Percentiles rank a stretch among this genome's conserved stretches.
These are phyloP conservation scores for Caenorhabditis remanei DNA, from an alignment of 1,140 invertebrate genomes.

Conservation along the genomic window DNA sequence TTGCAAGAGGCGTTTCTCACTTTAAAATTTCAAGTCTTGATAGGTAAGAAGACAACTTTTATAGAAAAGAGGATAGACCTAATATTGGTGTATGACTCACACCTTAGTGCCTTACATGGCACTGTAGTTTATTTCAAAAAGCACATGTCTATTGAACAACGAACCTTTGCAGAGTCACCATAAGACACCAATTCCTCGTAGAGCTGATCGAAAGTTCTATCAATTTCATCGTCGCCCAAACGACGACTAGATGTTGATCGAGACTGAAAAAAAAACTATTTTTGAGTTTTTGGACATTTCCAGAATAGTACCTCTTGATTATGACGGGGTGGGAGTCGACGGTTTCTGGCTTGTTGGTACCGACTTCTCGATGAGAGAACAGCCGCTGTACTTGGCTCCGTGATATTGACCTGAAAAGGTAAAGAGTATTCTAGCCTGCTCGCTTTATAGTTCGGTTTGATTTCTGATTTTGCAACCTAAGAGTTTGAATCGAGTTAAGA, in stretches of 20 bases:
- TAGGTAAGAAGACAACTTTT: too few relatives aligned
- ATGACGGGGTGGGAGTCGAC: conserved; percentile 56
- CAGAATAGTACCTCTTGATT: conserved; percentile 55
- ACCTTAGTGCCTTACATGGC: not conserved
- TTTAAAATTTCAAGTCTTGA: not conserved
- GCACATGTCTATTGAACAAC: too few relatives aligned
- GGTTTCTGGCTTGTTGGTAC: conserved; percentile 61
- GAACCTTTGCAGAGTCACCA: conserved; percentile 49
- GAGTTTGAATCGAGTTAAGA: not conserved
- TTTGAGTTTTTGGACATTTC: not conserved
- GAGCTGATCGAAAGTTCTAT: conserved; percentile 54
- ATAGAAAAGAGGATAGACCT: too few relatives aligned
- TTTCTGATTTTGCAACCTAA: not conserved
- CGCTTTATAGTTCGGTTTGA: not conserved
- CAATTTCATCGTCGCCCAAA: conserved; percentile 54
- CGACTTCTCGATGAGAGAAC: conserved; percentile 49
- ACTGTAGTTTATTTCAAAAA: too few relatives aligned
- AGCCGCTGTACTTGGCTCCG: conserved; percentile 41
- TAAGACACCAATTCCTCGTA: conserved; percentile 58
- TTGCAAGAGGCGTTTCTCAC: conserved; percentile 8
- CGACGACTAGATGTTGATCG: conserved; percentile 23
- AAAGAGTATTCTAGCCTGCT: not conserved
- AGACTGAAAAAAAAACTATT: conserved; percentile 24
- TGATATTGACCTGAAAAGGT: conserved; percentile 51
- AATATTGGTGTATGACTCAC: not conserved